Base-by-base conservation (phyloP, 2,888 invertebrate species). In the Lapara coniferarum region DNA sequence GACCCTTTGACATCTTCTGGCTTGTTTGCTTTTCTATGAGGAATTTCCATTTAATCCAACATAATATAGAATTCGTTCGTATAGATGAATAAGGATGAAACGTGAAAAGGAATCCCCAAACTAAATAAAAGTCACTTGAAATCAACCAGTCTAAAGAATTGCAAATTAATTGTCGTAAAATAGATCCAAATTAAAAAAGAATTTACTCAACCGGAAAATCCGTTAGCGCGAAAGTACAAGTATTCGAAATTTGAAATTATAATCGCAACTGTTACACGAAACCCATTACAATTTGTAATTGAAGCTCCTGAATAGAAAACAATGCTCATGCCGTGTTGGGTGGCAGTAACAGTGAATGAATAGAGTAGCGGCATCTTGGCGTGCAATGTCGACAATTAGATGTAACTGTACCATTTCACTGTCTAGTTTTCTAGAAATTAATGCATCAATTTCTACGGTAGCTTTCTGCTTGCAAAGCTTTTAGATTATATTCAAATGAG, bases 231-330 rank as follows among this genome's bases (percentile, higher is more conserved):
- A 56, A 56, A 53, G 37, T 67, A 55, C 44, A 55, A 37, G 67
- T 37, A 67, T 51, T n/a, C 13, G 63, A 63, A 63, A 63, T 63
- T 63, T 46, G 19, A 51, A 59, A 69, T 25, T 14, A 16, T 16
- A 59, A 30, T 57, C 49, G 46, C 51, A 14, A 57, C 67, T 69
- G 66, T 63, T 63, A 13, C 63, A 63, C 19, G 63, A 63, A 63
- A 16, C 5, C 46, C n/a, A n/a, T 55, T 46, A 49, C 49, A 19
- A 63, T 63, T 25, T 63, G 49, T 63, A 49, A 63, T 49, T 46
- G 49, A 49, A 63, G 63, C 49, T 63, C 19, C 63, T 63, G 49
- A 63, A 63, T 46, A 13, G 63, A 63, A 13, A 19, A 49, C 19
- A n/a, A 8, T 59, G 59, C 5, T 16, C 16, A n/a, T 59, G 46